Conservation (phyloP, 2,113 vertebrate genomes). For the Dicrurus megarhynchus region DNA sequence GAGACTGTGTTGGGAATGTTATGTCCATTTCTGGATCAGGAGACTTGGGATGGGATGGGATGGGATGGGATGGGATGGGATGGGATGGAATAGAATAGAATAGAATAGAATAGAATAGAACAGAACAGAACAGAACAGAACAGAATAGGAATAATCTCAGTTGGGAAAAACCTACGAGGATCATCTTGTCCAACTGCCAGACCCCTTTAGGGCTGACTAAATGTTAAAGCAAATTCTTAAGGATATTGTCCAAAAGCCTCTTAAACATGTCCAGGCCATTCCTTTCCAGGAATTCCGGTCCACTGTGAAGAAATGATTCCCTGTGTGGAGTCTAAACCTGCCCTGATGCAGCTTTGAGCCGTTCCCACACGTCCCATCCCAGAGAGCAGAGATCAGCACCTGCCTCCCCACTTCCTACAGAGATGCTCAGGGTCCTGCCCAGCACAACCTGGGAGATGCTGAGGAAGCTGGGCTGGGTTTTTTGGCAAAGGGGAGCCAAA, state of each 20-base stretch:
- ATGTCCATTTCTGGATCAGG: neutral
- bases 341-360: neutral
- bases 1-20: neutral
- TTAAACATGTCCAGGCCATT: neutral
- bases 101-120: neutral
- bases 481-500: neutral
- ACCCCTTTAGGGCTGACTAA: neutral
- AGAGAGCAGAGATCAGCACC: neutral
- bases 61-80: neutral
- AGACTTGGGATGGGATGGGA: neutral
- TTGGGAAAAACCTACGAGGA: neutral
- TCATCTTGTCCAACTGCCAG: neutral
- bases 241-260: neutral
- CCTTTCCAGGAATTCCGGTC: neutral
- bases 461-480: neutral
- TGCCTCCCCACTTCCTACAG: neutral
- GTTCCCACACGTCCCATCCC: fast-evolving
- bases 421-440: neutral
- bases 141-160: neutral
- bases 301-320: neutral
- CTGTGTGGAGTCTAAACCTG: neutral
- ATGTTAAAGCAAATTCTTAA: neutral
- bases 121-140: neutral
- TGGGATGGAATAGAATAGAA: neutral
- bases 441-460: neutral